A percentile compares a stretch with the other conserved stretches of the same genome.
Conservation (phyloP, 2,888 invertebrate genomes). For the Silvanus unidentatus region DNA sequence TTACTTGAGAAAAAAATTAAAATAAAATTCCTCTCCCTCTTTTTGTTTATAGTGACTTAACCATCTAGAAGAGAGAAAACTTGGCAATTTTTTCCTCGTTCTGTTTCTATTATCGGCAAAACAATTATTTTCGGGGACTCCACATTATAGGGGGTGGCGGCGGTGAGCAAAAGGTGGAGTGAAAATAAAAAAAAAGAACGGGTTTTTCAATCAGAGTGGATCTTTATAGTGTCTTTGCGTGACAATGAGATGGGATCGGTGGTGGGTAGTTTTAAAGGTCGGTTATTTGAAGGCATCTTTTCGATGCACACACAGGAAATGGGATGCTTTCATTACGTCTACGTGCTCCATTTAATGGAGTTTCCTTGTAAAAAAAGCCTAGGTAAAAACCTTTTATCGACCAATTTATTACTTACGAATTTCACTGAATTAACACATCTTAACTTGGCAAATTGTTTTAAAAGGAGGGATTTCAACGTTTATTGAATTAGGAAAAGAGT, state of each 20-base stretch:
- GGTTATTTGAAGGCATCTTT: slow-evolving; percentile 17
- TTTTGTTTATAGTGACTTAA: slow-evolving; percentile 30
- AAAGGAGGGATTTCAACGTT: slow-evolving; percentile 9
- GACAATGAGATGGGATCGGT: slow-evolving; percentile 38
- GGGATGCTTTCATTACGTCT: slow-evolving; percentile 46
- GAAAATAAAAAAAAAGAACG: slow-evolving; percentile 28
- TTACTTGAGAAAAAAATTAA: slow-evolving; percentile 22
- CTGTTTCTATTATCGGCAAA: slow-evolving; percentile 20
- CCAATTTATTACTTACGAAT: slow-evolving; percentile 38
- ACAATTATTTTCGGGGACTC: slow-evolving; percentile 37
- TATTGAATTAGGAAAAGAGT: not conserved
- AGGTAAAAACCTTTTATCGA: slow-evolving; percentile 45
- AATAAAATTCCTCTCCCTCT: slow-evolving; percentile 21
- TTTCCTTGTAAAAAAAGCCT: slow-evolving; percentile 47
- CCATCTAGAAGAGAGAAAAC: slow-evolving; percentile 29
- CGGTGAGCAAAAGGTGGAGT: slow-evolving; percentile 36
- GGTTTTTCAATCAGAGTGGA: slow-evolving; percentile 45
- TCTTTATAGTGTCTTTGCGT: slow-evolving; percentile 46
- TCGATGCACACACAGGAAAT: slow-evolving; percentile 35
- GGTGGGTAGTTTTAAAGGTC: not conserved
- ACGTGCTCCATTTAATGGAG: slow-evolving; percentile 48
- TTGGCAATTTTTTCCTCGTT: slow-evolving; percentile 32
- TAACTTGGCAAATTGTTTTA: slow-evolving; percentile 27
- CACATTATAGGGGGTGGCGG: not conserved
- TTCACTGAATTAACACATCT: slow-evolving; percentile 29